Conservation (phyloP, 2,888 invertebrate genomes). For the Herminia tarsipennalis region DNA sequence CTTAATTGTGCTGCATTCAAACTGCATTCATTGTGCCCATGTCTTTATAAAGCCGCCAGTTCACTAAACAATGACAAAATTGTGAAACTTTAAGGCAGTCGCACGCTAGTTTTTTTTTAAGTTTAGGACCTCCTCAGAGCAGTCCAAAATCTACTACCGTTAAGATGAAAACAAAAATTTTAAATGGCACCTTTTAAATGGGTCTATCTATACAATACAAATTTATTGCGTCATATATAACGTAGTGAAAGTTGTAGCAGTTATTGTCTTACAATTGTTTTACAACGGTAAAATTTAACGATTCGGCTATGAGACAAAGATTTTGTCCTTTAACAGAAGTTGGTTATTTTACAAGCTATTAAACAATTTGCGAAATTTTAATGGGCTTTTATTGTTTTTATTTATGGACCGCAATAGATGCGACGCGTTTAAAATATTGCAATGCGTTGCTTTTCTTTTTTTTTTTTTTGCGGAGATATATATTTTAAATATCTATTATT, state of each 20-base stretch:
- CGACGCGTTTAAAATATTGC: constrained; percentile 23
- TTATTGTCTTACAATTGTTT: constrained; percentile 62
- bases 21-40: constrained; percentile 57
- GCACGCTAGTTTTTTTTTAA: constrained; percentile 73
- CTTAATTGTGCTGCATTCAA: constrained; percentile 68
- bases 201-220: constrained; percentile 60
- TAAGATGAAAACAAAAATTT: constrained; percentile 73
- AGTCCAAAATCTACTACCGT: constrained; percentile 71
- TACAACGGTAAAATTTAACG: constrained; percentile 75
- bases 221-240: constrained; percentile 81
- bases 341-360: constrained; percentile 63
- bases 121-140: constrained; percentile 64
- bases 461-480: neutral
- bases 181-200: constrained; percentile 57
- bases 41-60: constrained; percentile 63
- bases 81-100: constrained; percentile 65
- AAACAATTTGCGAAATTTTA: constrained; percentile 73
- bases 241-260: constrained; percentile 77
- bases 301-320: constrained; percentile 57
- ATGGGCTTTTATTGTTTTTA: constrained; percentile 54
- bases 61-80: constrained; percentile 61
- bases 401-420: constrained; percentile 41
- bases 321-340: constrained; percentile 70
- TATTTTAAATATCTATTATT: no score
- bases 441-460: neutral